A percentile compares a stretch with the other conserved stretches of the same genome.
These are phyloP conservation scores for Drosophila varians DNA, from an alignment of 1,140 invertebrate genomes.

Conservation along the genomic window DNA sequence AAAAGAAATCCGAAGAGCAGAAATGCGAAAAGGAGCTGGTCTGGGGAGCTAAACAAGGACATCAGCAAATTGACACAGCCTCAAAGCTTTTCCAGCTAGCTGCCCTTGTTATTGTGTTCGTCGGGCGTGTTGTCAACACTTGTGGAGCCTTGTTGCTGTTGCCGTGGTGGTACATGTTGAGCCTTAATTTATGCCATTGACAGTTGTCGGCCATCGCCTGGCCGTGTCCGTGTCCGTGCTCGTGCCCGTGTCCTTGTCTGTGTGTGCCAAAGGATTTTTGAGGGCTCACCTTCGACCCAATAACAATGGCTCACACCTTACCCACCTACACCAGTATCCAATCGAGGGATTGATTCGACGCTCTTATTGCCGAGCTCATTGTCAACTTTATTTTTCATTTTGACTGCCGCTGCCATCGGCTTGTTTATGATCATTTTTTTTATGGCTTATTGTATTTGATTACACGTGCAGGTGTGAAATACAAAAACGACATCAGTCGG, in stretches of 20 bases:
- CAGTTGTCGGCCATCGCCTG: conserved; percentile 24
- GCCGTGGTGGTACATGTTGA: conserved; percentile 50
- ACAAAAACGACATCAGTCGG: conserved; percentile 31
- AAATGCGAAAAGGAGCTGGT: no score
- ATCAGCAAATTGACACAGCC: conserved; percentile 65
- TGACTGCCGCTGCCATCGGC: conserved; percentile 9
- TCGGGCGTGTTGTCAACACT: conserved; percentile 55
- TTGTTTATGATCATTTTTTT: conserved; percentile 76
- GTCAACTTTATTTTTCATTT: conserved; percentile 35
- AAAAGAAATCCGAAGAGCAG: no score
- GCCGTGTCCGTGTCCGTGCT: conserved; percentile 33
- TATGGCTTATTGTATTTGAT: conserved; percentile 80
- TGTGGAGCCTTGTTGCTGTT: conserved; percentile 49
- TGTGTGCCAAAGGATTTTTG: conserved; percentile 73
- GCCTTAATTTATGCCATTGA: conserved; percentile 76
- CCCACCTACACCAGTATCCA: not conserved
- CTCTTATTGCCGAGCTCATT: conserved; percentile 15
- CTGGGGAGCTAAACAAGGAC: conserved; percentile 59
- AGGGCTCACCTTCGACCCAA: conserved; percentile 63
- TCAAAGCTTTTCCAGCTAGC: conserved; percentile 23
- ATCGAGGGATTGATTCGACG: not conserved
- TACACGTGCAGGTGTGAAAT: conserved; percentile 68
- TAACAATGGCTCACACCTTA: conserved; percentile 19
- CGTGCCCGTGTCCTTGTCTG: conserved; percentile 37
- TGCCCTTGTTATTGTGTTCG: not conserved